Evolutionary conservation across 2,888 invertebrate species (phyloP).

Genomic region (Dolomedes plantarius): DNA sequence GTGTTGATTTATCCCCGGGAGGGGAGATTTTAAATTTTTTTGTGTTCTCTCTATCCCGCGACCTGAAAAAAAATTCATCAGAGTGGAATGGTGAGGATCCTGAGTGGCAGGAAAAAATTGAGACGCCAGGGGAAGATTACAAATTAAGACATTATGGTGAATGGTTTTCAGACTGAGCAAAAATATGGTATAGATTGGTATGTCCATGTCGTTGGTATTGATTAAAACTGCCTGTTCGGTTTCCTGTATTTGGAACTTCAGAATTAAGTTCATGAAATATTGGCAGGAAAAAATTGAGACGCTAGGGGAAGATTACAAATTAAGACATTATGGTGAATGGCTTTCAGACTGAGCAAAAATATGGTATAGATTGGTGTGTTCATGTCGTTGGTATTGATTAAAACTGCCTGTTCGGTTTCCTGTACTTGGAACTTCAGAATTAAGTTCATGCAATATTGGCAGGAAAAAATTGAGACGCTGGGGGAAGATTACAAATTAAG

Average conservation of each 20-base stretch:
- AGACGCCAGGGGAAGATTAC: conserved; percentile 31
- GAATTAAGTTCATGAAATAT: no score
- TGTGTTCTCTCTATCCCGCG: conserved; percentile 29
- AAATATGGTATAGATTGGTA: no score
- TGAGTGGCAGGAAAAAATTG: conserved; percentile 27
- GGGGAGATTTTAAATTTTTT: conserved; percentile 24
- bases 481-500: conserved; percentile 57
- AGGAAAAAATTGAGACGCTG: conserved; percentile 20
- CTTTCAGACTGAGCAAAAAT: no score
- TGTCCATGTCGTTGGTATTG: no score
- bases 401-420: no score
- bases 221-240: no score
- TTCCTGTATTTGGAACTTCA: no score
- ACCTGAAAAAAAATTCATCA: conserved; percentile 64
- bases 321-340: conserved; percentile 11
- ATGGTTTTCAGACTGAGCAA: no score
- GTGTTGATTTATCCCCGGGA: conserved; percentile 62
- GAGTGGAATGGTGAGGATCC: conserved; percentile 34
- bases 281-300: conserved; percentile 22
- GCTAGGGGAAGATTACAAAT: conserved; percentile 49
- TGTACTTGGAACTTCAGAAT: no score
- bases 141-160: conserved; percentile 36
- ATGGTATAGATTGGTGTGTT: no score
- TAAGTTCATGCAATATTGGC: no score
- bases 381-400: no score